These are phyloP conservation scores for Ramazzottius varieornatus DNA, from an alignment of 2,888 invertebrate species.

Conservation along the genomic window DNA sequence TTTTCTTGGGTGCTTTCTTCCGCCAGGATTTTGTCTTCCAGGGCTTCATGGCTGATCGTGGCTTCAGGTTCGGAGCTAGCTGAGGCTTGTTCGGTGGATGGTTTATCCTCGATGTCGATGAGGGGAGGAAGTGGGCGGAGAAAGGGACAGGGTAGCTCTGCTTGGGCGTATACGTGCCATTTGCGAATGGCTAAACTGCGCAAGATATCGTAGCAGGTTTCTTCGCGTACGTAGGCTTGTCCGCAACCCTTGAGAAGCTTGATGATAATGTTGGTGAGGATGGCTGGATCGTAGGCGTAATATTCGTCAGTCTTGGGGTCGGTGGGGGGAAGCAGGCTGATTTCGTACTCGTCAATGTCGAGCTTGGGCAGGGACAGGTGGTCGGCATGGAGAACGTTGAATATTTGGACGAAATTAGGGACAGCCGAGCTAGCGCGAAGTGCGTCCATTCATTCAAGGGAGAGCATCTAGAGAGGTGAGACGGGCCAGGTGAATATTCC, in stretches of 20 bases:
- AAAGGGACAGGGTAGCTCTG: not conserved
- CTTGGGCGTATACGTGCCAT: not conserved
- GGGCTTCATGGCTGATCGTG: too few species aligned
- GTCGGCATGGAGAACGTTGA: not conserved
- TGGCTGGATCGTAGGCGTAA: not conserved
- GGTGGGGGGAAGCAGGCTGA: not conserved
- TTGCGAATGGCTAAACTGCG: not conserved
- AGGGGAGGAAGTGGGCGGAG: too few species aligned
- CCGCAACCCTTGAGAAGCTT: conserved; percentile 1
- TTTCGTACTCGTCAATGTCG: not conserved
- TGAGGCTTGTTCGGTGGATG: too few species aligned
- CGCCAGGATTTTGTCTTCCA: too few species aligned
- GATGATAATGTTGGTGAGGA: not conserved
- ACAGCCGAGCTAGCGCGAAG: not conserved
- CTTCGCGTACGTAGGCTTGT: not conserved
- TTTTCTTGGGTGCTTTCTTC: too few species aligned
- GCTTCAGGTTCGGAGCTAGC: too few species aligned
- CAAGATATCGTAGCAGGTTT: not conserved
- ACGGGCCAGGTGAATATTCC: too few species aligned
- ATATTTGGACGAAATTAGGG: not conserved
- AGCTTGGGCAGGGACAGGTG: not conserved
- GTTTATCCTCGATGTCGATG: too few species aligned
- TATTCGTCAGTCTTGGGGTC: not conserved
- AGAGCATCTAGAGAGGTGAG: too few species aligned
- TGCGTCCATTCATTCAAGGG: too few species aligned